Evolutionary conservation across 1,140 invertebrate genomes (phyloP).

Genomic region (Panulirus ornatus): DNA sequence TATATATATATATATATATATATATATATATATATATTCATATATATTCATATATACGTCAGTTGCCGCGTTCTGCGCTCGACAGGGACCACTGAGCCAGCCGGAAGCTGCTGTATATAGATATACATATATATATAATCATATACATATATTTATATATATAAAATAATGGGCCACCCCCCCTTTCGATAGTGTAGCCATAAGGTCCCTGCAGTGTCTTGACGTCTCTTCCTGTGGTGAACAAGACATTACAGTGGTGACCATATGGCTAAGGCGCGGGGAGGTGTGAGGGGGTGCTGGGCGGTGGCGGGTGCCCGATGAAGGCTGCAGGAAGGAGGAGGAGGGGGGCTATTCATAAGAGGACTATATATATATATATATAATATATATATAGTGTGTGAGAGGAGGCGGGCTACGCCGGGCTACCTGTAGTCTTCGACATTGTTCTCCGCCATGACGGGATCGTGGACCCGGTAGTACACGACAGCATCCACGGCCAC

Average conservation of each 20-base stretch:
- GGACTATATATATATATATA: background rate
- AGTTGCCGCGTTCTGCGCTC: background rate
- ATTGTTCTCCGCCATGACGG: slow-evolving; percentile 82
- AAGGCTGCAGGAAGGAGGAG: background rate
- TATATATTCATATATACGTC: too few relatives aligned
- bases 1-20: too few relatives aligned
- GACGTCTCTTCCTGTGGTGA: background rate
- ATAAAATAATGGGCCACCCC: background rate
- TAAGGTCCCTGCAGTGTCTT: slow-evolving; percentile 40
- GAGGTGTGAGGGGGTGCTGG: too few relatives aligned
- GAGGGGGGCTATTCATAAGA: background rate
- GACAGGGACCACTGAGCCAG: slow-evolving; percentile 19
- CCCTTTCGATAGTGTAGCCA: slow-evolving; percentile 50
- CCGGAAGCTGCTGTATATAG: slow-evolving; percentile 1
- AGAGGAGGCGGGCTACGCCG: slow-evolving; percentile 3
- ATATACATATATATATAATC: background rate
- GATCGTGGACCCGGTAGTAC: slow-evolving; percentile 80
- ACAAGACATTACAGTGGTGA: background rate
- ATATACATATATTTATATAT: slow-evolving; percentile 20
- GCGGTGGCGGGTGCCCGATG: background rate
- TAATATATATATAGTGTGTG: too few relatives aligned
- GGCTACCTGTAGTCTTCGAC: slow-evolving; percentile 82
- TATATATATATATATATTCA: too few relatives aligned
- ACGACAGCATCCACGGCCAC: slow-evolving; percentile 81
- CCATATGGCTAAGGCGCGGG: slow-evolving; percentile 1